Evolutionary conservation across 2,888 invertebrate genomes (phyloP).

Genomic region (Dryadula phaetusa): DNA sequence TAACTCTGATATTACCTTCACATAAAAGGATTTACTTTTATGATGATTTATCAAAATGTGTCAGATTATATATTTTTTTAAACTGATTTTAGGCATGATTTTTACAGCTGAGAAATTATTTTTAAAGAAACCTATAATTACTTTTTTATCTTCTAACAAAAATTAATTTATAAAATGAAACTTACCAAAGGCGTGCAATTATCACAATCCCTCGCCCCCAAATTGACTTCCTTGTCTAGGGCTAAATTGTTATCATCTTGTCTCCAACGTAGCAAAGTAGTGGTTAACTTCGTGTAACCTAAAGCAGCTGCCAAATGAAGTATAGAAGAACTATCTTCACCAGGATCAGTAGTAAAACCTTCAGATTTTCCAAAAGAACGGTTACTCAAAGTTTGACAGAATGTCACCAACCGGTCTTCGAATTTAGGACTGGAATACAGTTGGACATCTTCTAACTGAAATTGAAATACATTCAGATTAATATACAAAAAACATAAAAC

Average conservation of each 20-base stretch:
- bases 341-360: conserved; percentile 77
- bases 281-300: conserved; percentile 94
- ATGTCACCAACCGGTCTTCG: conserved; percentile 93
- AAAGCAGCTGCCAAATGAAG: conserved; percentile 96
- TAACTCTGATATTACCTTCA: no score
- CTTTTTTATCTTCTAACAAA: not conserved
- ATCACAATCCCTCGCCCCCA: conserved; percentile 93
- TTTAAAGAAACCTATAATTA: no score
- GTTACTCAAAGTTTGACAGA: conserved; percentile 90
- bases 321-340: conserved; percentile 86
- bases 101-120: no score
- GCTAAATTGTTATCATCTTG: conserved; percentile 94
- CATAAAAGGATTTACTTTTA: no score
- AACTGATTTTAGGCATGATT: no score
- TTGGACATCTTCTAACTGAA: conserved; percentile 85
- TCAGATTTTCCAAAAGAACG: conserved; percentile 81
- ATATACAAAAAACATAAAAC: no score
- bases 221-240: conserved; percentile 96
- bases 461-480: conserved; percentile 17
- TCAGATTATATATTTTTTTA: no score
- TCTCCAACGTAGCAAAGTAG: conserved; percentile 93
- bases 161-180: conserved; percentile 30
- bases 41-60: no score
- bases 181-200: conserved; percentile 95
- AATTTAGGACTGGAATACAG: conserved; percentile 89